These are phyloP conservation scores for Caenorhabditis sulstoni DNA, from an alignment of 2,888 invertebrate genomes.

Conservation along the genomic window DNA sequence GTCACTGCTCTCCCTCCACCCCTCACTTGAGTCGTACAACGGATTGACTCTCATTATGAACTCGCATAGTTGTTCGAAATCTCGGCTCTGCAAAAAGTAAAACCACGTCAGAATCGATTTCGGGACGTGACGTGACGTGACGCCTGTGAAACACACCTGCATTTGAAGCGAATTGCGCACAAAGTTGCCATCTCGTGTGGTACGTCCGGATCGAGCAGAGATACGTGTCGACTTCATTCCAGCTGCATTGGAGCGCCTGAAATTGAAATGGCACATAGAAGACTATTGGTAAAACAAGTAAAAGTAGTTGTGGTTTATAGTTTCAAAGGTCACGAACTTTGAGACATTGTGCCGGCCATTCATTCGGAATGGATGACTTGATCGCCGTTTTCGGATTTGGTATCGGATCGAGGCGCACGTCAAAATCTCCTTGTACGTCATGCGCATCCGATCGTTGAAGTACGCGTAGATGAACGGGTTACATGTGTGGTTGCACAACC, in stretches of 20 bases:
- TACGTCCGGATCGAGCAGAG: slow-evolving; percentile 69
- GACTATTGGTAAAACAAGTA: not conserved
- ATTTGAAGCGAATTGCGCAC: slow-evolving; percentile 76
- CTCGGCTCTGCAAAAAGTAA: slow-evolving; percentile 65
- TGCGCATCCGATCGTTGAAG: slow-evolving; percentile 78
- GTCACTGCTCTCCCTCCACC: slow-evolving; percentile 78
- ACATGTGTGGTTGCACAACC: slow-evolving; percentile 76
- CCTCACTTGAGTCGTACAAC: slow-evolving; percentile 77
- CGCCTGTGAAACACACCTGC: slow-evolving; percentile 68
- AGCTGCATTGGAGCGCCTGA: slow-evolving; percentile 73
- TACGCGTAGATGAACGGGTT: slow-evolving; percentile 79
- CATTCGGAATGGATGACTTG: slow-evolving; percentile 65
- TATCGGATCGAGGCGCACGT: slow-evolving; percentile 73
- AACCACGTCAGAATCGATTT: no score
- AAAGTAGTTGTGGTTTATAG: not conserved
- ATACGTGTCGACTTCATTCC: slow-evolving; percentile 70
- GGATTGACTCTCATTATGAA: slow-evolving; percentile 79
- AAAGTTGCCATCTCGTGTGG: slow-evolving; percentile 73
- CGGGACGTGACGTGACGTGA: no score
- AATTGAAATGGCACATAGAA: slow-evolving; percentile 4
- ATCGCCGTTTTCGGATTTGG: slow-evolving; percentile 67
- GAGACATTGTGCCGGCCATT: slow-evolving; percentile 69
- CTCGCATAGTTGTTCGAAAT: slow-evolving; percentile 77
- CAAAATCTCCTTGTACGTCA: slow-evolving; percentile 75
- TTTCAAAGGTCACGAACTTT: slow-evolving; percentile 37